Conservation (phyloP, 2,113 vertebrate species). For the Takifugu bimaculatus region DNA sequence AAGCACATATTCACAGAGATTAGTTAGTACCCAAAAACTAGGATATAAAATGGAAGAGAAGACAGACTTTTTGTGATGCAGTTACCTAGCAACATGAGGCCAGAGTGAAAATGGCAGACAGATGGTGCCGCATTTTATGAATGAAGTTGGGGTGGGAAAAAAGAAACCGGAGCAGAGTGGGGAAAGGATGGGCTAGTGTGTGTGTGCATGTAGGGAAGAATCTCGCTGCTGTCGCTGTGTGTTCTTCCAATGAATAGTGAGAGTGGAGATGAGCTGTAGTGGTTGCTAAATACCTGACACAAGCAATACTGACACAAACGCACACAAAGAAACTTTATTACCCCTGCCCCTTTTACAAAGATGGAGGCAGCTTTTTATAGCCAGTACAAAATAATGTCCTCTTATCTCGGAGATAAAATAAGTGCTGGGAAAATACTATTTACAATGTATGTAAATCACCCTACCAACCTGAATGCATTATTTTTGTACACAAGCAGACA, state of each 20-base stretch:
- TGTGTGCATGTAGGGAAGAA: neutral
- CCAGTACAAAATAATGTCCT: slow-evolving; percentile 44
- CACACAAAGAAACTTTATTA: slow-evolving; percentile 55
- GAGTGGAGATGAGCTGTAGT: neutral
- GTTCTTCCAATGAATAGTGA: slow-evolving; percentile 13
- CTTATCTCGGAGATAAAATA: slow-evolving; percentile 25
- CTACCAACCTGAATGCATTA: slow-evolving; percentile 1
- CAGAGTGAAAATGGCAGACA: slow-evolving; percentile 59
- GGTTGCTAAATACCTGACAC: neutral
- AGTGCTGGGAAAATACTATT: slow-evolving; percentile 38
- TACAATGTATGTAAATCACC: slow-evolving; percentile 27
- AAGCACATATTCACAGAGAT: too few species aligned
- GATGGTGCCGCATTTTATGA: slow-evolving; percentile 72
- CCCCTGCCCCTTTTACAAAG: slow-evolving; percentile 30
- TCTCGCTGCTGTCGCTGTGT: slow-evolving; percentile 14
- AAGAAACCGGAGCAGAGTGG: slow-evolving; percentile 22
- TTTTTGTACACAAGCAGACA: neutral
- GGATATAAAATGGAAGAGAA: slow-evolving; percentile 44
- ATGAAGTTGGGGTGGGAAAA: slow-evolving; percentile 60
- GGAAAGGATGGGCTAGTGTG: slow-evolving; percentile 12
- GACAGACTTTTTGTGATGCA: slow-evolving; percentile 48
- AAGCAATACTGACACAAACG: neutral
- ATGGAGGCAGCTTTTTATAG: slow-evolving; percentile 32
- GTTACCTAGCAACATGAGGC: slow-evolving; percentile 66
- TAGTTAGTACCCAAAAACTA: too few species aligned